Evolutionary conservation across 2,888 invertebrate species (phyloP), one percentile per base, ranked within the genome.

Genomic region (Holacanthella duospinosa): DNA sequence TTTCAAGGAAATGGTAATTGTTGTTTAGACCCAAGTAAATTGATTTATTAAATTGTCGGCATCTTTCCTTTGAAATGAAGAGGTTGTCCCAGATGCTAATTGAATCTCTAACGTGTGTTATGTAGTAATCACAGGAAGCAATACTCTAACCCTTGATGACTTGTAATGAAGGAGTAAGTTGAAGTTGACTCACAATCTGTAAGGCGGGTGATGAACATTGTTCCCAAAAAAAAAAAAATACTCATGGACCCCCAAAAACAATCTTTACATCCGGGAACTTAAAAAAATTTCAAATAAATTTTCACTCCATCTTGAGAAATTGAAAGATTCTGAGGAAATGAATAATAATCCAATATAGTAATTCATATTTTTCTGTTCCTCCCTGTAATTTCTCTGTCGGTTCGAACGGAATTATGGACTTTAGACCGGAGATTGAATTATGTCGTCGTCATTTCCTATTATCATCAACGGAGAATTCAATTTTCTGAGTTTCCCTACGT

Each of bases 1-100:
- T n/a, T n/a, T n/a, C n/a, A n/a, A n/a, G n/a, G n/a, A n/a, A n/a
- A n/a, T n/a, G n/a, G n/a, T n/a, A n/a, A 36, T 9, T 36, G 36
- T 36, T 36, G 16, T 36, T 36, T 16, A 36, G 36, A 36, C 9
- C 36, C 36, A 36, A 36, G 36, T 21, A 48, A 48, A 48, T 48
- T 48, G 48, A 48, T 48, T 48, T 48, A 48, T 48, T 48, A 48
- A 48, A 48, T 48, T 48, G 48, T 48, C 48, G 48, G 48, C 48
- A 21, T 48, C n/a, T 48, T 21, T 48, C 21, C 21, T n/a, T 48
- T 9, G 21, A 48, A 21, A 21, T 48, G 19, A 48, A 21, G 48
- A 21, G 48, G 48, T 48, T 9, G 48, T 9, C n/a, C 12, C n/a
- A n/a, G n/a, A n/a, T 48, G 19, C 48, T 48, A 48, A 48, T 48